phyloP scores from a whole-genome alignment of 2,113 vertebrate species.

The Notechis scutatus region DNA sequence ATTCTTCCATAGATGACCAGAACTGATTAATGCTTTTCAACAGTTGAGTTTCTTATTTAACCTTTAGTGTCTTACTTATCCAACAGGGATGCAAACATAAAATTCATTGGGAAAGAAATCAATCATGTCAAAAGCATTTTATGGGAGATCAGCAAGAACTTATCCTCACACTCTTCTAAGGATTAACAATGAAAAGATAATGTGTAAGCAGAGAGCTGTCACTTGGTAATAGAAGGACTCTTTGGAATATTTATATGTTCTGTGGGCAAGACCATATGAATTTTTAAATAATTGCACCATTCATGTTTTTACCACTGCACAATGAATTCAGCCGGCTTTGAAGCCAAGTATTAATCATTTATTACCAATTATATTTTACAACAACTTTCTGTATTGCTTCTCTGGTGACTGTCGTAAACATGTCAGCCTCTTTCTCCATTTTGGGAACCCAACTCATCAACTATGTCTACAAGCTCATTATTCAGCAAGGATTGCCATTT shows the following conservation, averaged over 20 bases:
- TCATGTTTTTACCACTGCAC: neutral
- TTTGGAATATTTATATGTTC: conserved; percentile 50
- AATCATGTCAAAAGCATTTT: conserved; percentile 19
- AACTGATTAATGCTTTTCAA: neutral
- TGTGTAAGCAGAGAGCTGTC: conserved; percentile 38
- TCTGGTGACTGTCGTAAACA: conserved; percentile 42
- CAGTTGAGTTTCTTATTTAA: neutral
- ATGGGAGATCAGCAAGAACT: conserved; percentile 9
- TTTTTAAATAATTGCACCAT: conserved; percentile 54
- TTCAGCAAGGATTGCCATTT: conserved; percentile 14
- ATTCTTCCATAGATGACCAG: neutral
- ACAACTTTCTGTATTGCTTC: conserved; percentile 29
- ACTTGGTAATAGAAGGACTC: conserved; percentile 35
- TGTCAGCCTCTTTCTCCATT: conserved; percentile 20
- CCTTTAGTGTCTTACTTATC: neutral
- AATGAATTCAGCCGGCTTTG: conserved; percentile 42
- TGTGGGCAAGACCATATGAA: conserved; percentile 42
- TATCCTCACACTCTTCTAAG: conserved; percentile 11
- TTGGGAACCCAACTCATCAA: conserved; percentile 24
- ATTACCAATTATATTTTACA: conserved; percentile 48
- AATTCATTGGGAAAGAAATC: neutral
- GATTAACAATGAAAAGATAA: conserved; percentile 28
- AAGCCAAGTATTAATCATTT: conserved; percentile 57
- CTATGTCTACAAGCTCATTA: conserved; percentile 23
- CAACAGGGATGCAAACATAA: neutral